Evolutionary conservation across 2,888 invertebrate genomes (phyloP), one percentile per base, ranked within the genome.

Genomic region (Zaprionus bogoriensis): DNA sequence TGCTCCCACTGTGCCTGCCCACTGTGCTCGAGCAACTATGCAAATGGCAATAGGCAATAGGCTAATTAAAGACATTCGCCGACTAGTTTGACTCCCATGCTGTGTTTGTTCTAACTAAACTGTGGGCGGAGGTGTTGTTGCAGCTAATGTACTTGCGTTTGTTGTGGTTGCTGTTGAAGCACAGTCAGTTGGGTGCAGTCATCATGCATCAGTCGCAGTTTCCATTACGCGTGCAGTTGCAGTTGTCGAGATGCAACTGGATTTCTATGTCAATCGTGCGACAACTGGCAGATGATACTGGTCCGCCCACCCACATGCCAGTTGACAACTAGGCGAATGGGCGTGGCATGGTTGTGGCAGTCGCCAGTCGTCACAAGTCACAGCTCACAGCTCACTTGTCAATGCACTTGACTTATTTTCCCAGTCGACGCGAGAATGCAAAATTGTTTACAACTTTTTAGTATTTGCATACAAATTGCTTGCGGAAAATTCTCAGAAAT

Each of bases 1-100:
- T 2, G 17, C 45, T 36, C 5, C 14, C 47, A 36, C 23, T 38
- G 32, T 30, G 10, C 12, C 30, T 9, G 17, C 14, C 17, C 44
- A 42, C 38, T 47, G 61, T 59, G 14, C 22, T 12, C 42, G 4
- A 12, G 14, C 58, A 23, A 44, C 59, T 80, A 80, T 73, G 77
- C 74, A 80, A 77, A 77, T 80, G 57, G 77, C 45, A 83, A 77
- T 65, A 67, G 77, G 79, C 85, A 62, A 51, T 66, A 55, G 67
- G 60, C 79, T 85, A 78, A 78, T 78, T 78, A 82, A 82, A 85
- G 65, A 67, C 76, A 60, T 64, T 80, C 55, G 84, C 76, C 77
- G 60, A 72, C 77, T 58, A 46, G 77, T 55, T 63, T 42, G 63
- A 55, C 77, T 60, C 19, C 14, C 47, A 51, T 28, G 22, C 48